Evolutionary conservation across 2,113 vertebrate species (phyloP).

Genomic region (Lonchura striata): DNA sequence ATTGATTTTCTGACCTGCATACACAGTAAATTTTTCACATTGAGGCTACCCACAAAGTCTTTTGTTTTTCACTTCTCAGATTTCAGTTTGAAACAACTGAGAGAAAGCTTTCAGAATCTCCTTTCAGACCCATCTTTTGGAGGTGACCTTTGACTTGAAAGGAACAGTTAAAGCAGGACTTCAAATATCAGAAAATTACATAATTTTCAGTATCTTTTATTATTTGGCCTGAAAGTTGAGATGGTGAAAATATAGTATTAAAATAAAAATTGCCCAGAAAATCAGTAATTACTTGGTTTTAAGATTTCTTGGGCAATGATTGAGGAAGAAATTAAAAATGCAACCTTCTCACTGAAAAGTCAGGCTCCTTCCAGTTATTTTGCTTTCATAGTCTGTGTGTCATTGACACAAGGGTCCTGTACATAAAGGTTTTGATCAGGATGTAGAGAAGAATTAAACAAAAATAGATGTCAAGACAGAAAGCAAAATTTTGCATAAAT

Average conservation of each 20-base stretch:
- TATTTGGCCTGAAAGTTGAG: background rate
- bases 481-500: background rate
- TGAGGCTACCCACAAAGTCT: constrained; percentile 1
- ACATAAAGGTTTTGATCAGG: background rate
- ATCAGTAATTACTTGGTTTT: background rate
- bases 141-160: constrained; percentile 59
- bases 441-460: background rate
- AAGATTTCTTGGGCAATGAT: background rate
- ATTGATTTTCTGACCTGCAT: constrained; percentile 52
- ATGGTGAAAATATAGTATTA: background rate
- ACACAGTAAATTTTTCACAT: constrained; percentile 20
- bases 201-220: background rate
- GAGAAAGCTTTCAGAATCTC: constrained; percentile 37
- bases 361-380: background rate
- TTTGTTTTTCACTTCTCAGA: constrained; percentile 19
- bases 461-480: background rate
- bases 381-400: background rate
- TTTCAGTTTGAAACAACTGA: constrained; percentile 33
- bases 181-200: background rate
- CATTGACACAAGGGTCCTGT: background rate
- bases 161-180: background rate
- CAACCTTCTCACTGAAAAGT: background rate
- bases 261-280: background rate
- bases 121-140: constrained; percentile 5
- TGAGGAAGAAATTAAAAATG: background rate